Evolutionary conservation across 2,113 vertebrate genomes (phyloP).

Genomic region (Dunckerocampus dactyliophorus): DNA sequence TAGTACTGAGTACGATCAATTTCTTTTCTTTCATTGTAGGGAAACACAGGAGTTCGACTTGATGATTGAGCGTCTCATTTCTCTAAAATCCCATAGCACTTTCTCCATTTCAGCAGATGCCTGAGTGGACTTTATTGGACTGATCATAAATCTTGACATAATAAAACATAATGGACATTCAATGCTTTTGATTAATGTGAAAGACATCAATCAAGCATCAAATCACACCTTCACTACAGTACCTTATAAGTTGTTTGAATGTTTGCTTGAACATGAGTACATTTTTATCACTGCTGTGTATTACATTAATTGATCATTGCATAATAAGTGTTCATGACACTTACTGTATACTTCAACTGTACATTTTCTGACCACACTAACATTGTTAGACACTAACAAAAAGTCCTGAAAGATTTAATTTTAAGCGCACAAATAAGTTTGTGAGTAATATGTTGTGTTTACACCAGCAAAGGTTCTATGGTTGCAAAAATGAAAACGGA

Average conservation of each 20-base stretch:
- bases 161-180: no score
- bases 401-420: no score
- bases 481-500: no score
- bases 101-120: background rate
- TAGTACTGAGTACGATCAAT: slow-evolving; percentile 2
- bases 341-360: background rate
- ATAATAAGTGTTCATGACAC: background rate
- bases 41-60: slow-evolving; percentile 68
- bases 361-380: background rate
- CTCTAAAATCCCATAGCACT: background rate
- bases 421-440: no score
- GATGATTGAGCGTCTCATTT: slow-evolving; percentile 51
- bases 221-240: no score
- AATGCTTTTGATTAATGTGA: no score
- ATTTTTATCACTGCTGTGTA: background rate
- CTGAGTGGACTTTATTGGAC: background rate
- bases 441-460: no score
- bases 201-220: no score
- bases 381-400: no score
- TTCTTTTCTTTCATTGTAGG: slow-evolving; percentile 34
- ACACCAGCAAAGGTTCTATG: no score
- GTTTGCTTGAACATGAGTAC: background rate
- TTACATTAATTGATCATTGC: background rate
- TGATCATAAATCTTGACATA: background rate
- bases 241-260: background rate